A percentile compares a stretch with the other conserved stretches of the same genome.
phyloP scores from a whole-genome alignment of 2,888 invertebrate genomes.

The Parasteatoda lunata region DNA sequence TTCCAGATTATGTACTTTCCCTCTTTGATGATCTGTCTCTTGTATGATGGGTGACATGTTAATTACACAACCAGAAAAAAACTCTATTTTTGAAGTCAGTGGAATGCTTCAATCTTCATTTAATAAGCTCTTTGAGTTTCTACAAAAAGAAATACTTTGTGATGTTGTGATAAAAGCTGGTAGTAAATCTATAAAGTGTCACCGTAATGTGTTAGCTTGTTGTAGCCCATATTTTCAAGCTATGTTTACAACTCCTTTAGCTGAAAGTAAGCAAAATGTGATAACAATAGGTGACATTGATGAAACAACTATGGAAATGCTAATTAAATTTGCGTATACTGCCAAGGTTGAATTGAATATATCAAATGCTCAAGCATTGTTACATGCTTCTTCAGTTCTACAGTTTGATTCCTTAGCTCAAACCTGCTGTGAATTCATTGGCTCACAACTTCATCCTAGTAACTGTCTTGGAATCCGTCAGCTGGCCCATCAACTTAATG shows the following conservation, averaged over 20 bases:
- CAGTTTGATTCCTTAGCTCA: slow-evolving; percentile 75
- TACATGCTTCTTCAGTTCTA: slow-evolving; percentile 76
- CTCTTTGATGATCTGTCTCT: neutral
- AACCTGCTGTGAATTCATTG: slow-evolving; percentile 76
- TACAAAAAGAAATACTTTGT: slow-evolving; percentile 72
- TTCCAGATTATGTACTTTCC: neutral
- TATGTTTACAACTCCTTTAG: slow-evolving; percentile 76
- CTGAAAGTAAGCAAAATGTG: slow-evolving; percentile 72
- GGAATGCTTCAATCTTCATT: slow-evolving; percentile 58
- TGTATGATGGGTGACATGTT: slow-evolving; percentile 63
- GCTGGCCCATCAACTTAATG: slow-evolving; percentile 76
- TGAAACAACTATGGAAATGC: slow-evolving; percentile 73
- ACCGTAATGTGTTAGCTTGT: slow-evolving; percentile 75
- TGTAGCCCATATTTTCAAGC: slow-evolving; percentile 75
- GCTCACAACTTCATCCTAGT: slow-evolving; percentile 74
- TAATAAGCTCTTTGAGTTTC: slow-evolving; percentile 72
- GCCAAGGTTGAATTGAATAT: slow-evolving; percentile 74
- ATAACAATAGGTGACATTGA: slow-evolving; percentile 73
- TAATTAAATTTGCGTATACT: slow-evolving; percentile 76
- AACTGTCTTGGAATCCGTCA: slow-evolving; percentile 75
- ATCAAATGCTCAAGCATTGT: slow-evolving; percentile 75
- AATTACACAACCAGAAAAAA: slow-evolving; percentile 55
- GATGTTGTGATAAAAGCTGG: slow-evolving; percentile 74
- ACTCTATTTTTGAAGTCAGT: slow-evolving; percentile 56
- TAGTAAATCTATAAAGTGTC: slow-evolving; percentile 73